Base-by-base conservation (phyloP, 2,888 invertebrate species). In the Hesperia comma region DNA sequence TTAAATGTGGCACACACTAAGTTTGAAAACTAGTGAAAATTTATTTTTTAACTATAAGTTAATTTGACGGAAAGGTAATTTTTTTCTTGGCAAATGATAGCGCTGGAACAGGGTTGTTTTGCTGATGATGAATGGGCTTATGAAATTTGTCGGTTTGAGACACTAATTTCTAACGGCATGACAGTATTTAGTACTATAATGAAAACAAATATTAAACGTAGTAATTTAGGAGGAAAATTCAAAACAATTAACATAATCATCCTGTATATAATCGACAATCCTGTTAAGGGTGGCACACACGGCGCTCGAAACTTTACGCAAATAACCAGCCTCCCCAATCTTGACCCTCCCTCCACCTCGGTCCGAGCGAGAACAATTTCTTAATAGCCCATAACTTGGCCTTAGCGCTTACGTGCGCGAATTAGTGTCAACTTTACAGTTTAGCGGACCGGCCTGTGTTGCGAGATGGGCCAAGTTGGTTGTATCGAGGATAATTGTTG, bases 331-430 rank as follows among this genome's bases (percentile, higher is more conserved):
- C 69, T 69, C 63, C 67, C 70, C 69, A 66, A 40, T 58, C 58
- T 54, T 41, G 19, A 51, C 51, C 51, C 51, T 33, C 19, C 69
- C 70, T 56, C 49, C 19, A 49, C 46, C 67, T 72, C 73, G 79
- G 82, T 83, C 83, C 81, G 79, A 81, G 79, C 77, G 81, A 84
- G 85, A 89, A 90, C 89, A 87, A 90, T 90, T 89, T 87, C 89
- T 89, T 90, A 90, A 90, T 89, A 87, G 89, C 81, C 86, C 84
- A 88, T 88, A 88, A 89, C 87, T 88, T 79, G 85, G 83, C 79
- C 79, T 83, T 82, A 84, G 83, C 79, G 84, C 81, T 80, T 81
- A 84, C 83, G 83, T 81, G 85, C 79, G 74, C 76, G 84, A 83
- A 85, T 88, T 88, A 87, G 78, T 85, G 88, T 86, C 85, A 81